Evolutionary conservation across 2,113 vertebrate genomes (phyloP).

Genomic region (Hucho hucho): DNA sequence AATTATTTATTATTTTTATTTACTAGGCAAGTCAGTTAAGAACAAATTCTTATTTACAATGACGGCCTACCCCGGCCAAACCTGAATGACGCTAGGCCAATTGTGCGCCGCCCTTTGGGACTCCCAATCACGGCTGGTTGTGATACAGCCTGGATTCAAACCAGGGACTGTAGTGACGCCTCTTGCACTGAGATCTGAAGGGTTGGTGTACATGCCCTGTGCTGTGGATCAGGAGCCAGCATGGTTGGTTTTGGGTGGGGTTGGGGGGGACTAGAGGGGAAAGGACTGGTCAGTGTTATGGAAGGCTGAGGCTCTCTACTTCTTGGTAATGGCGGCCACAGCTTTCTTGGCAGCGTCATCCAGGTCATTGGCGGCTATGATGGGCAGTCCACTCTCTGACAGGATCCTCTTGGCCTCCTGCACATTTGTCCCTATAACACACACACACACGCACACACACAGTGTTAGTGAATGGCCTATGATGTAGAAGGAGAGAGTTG

Average conservation of each 20-base stretch:
- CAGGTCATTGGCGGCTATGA: constrained; percentile 83
- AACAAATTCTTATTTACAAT: too few relatives aligned
- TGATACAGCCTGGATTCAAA: too few relatives aligned
- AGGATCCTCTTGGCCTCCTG: constrained; percentile 90
- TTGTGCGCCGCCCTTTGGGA: too few relatives aligned
- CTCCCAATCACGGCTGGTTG: too few relatives aligned
- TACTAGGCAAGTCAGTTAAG: too few relatives aligned
- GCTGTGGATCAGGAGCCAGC: neutral
- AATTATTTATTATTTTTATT: too few relatives aligned
- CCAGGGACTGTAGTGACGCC: too few relatives aligned
- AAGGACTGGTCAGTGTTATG: neutral
- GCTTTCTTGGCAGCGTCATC: constrained; percentile 95
- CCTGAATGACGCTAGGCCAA: too few relatives aligned
- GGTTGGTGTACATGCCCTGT: neutral
- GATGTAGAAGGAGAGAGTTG: too few relatives aligned
- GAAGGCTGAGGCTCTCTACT: constrained; percentile 58
- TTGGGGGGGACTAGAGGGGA: neutral
- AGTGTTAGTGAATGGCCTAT: neutral
- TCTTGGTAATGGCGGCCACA: constrained; percentile 84
- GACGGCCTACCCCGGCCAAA: too few relatives aligned
- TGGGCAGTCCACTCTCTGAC: constrained; percentile 88
- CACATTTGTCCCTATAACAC: constrained; percentile 88
- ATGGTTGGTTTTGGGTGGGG: neutral
- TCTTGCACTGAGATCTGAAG: neutral
- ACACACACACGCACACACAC: neutral